These are phyloP conservation scores for Drosophila trichaetosa DNA, from an alignment of 2,888 invertebrate species.

Conservation along the genomic window DNA sequence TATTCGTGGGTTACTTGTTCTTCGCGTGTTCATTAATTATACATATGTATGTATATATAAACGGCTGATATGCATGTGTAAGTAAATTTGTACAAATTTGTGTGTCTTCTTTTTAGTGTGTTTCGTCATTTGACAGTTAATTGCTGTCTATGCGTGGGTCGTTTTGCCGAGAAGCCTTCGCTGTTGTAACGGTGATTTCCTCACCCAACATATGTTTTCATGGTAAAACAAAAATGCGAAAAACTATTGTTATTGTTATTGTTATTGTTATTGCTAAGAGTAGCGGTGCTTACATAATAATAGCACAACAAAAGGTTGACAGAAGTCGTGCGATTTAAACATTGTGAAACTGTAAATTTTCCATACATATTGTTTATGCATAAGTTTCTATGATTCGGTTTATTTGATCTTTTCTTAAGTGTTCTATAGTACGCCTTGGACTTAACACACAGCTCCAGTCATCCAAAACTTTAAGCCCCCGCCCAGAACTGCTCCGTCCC, in stretches of 20 bases:
- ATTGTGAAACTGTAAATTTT: not conserved
- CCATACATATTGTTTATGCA: not conserved
- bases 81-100: not conserved
- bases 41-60: not conserved
- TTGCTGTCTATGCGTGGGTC: constrained; percentile 68
- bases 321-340: constrained; percentile 3
- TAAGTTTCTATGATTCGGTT: not conserved
- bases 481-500: not conserved
- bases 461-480: constrained; percentile 29
- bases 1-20: constrained; percentile 30
- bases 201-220: constrained; percentile 48
- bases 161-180: constrained; percentile 31
- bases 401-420: constrained; percentile 22
- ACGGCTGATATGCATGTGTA: not conserved
- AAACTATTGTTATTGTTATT: constrained; percentile 45
- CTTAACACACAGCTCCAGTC: constrained; percentile 32
- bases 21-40: constrained; percentile 4
- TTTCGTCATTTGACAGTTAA: constrained; percentile 59
- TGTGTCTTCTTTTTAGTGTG: constrained; percentile 16
- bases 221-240: constrained; percentile 42
- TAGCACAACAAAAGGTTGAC: not conserved
- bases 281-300: constrained; percentile 14
- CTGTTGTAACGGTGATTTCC: constrained; percentile 63
- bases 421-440: constrained; percentile 15
- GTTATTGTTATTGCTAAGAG: not conserved